Conservation (phyloP, 2,888 invertebrate species). For the Blastobasis lacticolella region DNA sequence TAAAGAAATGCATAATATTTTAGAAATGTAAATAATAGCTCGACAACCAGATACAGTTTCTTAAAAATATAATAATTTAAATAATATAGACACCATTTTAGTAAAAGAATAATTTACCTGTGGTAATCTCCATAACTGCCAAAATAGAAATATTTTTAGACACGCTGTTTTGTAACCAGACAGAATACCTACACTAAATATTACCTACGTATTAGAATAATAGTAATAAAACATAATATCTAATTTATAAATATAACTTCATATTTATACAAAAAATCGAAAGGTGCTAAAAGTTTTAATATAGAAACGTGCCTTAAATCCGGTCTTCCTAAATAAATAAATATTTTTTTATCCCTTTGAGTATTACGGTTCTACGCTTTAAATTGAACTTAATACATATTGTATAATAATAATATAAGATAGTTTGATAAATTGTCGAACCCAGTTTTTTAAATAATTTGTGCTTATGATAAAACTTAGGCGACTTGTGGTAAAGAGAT, state of each 20-base stretch:
- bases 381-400: constrained; percentile 38
- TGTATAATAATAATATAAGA: constrained; percentile 32
- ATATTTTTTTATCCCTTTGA: constrained; percentile 28
- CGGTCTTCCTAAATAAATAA: constrained; percentile 46
- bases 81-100: too few relatives aligned
- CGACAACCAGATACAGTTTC: neutral
- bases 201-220: neutral
- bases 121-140: constrained; percentile 74
- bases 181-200: neutral
- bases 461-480: too few relatives aligned
- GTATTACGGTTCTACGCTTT: constrained; percentile 69
- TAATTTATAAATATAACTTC: neutral
- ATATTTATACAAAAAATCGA: neutral
- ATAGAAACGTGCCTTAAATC: constrained; percentile 40
- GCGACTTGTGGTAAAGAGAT: too few relatives aligned
- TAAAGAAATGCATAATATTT: constrained; percentile 32
- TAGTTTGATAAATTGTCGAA: constrained; percentile 17
- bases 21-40: constrained; percentile 17
- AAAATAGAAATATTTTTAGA: constrained; percentile 52
- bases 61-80: neutral
- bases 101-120: constrained; percentile 37
- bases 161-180: neutral
- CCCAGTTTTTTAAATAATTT: neutral
- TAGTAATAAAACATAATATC: neutral
- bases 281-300: constrained; percentile 40